Evolutionary conservation across 2,888 invertebrate genomes (phyloP), one percentile per base, ranked within the genome.

Genomic region (Antitype chi): DNA sequence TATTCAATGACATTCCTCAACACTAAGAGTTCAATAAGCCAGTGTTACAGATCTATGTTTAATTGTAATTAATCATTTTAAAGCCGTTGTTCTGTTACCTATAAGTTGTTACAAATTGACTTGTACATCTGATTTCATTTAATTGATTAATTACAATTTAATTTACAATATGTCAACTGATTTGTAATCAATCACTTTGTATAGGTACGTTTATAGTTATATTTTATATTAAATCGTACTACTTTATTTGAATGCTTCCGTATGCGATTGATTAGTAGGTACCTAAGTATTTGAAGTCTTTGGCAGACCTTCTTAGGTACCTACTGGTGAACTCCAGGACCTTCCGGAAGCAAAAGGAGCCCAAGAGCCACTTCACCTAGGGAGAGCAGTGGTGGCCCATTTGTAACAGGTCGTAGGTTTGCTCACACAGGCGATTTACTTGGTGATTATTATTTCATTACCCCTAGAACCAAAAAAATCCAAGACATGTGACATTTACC

Each of bases 101-200:
- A 62, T 57, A 57, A 32, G 52, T 70, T 70, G 71, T 70, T 28
- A 85, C 81, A 86, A 82, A 87, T 87, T 82, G 80, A 82, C 63
- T 76, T 60, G 76, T 72, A 79, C 82, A 87, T 82, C 76, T 76
- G 67, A 78, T 49, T 72, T 75, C 52, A 85, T 66, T 78, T 81
- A 80, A 84, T 85, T 87, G 76, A 87, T 87, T 86, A 80, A 87
- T 86, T 76, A 77, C 64, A 77, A 76, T 85, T 78, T 78, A 78
- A 80, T 78, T 78, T 53, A 73, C 25, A 59, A 80, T 82, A 76
- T 78, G 78, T 82, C 77, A 70, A 81, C 57, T 64, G 76, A 71
- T 59, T 76, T 6, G 47, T 74, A 70, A 87, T 87, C 64, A 79
- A 84, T 87, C 84, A 85, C 78, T 78, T 38, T 59, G 64, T 71